Conservation (phyloP, 2,888 invertebrate species). For the Entomobrya multifasciata region DNA sequence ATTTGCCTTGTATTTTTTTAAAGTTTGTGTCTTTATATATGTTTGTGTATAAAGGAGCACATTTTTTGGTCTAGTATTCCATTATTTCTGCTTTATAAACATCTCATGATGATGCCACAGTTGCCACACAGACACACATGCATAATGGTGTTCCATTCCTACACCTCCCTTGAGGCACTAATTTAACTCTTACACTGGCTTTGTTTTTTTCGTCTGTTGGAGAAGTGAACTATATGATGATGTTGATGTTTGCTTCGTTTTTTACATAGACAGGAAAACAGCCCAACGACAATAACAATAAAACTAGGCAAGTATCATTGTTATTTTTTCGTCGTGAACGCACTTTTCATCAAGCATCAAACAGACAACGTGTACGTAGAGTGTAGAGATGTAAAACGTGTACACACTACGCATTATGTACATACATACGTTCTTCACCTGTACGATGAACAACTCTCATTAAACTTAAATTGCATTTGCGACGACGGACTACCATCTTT, state of each 20-base stretch:
- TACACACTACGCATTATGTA: not conserved
- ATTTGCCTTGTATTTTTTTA: too few species aligned
- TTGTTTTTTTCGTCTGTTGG: not conserved
- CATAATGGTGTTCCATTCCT: slow-evolving; percentile 16
- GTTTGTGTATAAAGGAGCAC: not conserved
- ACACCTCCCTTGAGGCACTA: slow-evolving; percentile 37
- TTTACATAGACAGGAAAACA: not conserved
- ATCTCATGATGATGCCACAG: not conserved
- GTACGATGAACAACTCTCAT: slow-evolving; percentile 26
- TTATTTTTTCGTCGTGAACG: not conserved
- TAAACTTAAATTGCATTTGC: slow-evolving; percentile 44
- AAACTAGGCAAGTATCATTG: slow-evolving; percentile 23
- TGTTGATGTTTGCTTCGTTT: not conserved
- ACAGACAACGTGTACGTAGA: not conserved
- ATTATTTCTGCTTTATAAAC: slow-evolving; percentile 20
- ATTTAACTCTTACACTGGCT: slow-evolving; percentile 32
- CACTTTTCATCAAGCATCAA: slow-evolving; percentile 23
- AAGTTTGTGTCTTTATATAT: too few species aligned
- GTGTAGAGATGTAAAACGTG: slow-evolving; percentile 12
- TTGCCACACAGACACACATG: not conserved
- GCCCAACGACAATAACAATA: not conserved
- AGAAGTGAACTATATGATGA: not conserved
- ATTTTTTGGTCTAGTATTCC: too few species aligned
- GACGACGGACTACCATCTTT: too few species aligned
- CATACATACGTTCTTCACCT: not conserved